phyloP scores from a whole-genome alignment of 2,888 invertebrate species.

The Sycophila texana region DNA sequence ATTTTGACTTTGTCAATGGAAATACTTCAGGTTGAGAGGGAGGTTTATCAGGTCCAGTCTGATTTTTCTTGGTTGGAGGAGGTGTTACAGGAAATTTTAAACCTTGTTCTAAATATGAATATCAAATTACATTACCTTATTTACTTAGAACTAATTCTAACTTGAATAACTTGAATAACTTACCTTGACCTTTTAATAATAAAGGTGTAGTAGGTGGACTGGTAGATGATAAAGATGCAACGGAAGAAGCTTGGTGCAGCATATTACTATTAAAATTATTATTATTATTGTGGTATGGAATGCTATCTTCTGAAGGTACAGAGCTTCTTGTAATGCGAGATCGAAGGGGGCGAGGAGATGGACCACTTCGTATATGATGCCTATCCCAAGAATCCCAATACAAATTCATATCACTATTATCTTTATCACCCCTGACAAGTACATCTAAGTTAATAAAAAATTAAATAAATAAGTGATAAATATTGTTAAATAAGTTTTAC shows the following conservation, averaged over 20 bases:
- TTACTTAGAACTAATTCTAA: conserved; percentile 1
- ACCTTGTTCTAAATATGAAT: conserved; percentile 68
- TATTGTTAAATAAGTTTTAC: background rate
- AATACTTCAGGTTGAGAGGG: conserved; percentile 70
- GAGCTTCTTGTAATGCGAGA: conserved; percentile 78
- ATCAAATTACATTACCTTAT: conserved; percentile 18
- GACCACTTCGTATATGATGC: conserved; percentile 77
- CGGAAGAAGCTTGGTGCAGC: conserved; percentile 75
- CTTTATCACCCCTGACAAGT: conserved; percentile 78
- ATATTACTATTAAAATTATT: conserved; percentile 71
- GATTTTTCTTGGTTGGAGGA: conserved; percentile 86
- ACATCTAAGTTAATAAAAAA: conserved; percentile 76
- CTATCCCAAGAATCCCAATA: conserved; percentile 98
- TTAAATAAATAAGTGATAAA: no score
- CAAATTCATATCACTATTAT: conserved; percentile 81
- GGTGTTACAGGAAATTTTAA: conserved; percentile 89
- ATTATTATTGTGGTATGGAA: conserved; percentile 74
- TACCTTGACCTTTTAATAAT: conserved; percentile 56
- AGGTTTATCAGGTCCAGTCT: conserved; percentile 77
- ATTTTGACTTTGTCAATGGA: conserved; percentile 91
- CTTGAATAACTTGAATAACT: background rate
- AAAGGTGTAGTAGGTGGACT: conserved; percentile 74
- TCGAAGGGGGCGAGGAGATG: conserved; percentile 77
- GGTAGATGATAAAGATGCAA: conserved; percentile 77
- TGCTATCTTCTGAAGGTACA: conserved; percentile 80